Conservation (phyloP, 2,113 vertebrate genomes). For the Myotis lucifugus region DNA sequence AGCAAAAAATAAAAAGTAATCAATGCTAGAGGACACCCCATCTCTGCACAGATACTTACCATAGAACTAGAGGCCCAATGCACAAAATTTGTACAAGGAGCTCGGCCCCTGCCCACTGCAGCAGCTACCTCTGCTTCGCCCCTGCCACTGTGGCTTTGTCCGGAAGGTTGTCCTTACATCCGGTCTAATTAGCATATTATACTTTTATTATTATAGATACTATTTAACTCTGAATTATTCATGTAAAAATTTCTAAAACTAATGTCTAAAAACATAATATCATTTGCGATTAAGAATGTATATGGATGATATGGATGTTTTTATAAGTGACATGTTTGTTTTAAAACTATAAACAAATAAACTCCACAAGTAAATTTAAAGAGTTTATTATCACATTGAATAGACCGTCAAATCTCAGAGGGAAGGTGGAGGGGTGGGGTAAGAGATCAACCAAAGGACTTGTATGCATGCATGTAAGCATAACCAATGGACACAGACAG, state of each 20-base stretch:
- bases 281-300: not conserved
- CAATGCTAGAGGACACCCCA: not conserved
- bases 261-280: constrained; percentile 18
- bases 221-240: not conserved
- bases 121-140: too few species aligned
- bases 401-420: too few species aligned
- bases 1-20: not conserved
- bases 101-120: too few species aligned
- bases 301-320: not conserved
- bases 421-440: too few species aligned
- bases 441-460: too few species aligned
- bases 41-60: not conserved
- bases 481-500: too few species aligned
- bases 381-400: not conserved
- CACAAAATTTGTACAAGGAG: too few species aligned
- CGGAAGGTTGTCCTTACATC: too few species aligned
- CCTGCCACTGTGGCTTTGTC: too few species aligned
- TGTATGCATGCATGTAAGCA: too few species aligned
- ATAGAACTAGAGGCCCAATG: not conserved
- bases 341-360: not conserved
- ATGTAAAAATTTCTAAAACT: not conserved
- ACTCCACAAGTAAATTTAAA: constrained; percentile 4
- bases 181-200: too few species aligned
- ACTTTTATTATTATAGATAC: not conserved
- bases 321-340: not conserved